A percentile compares a stretch with the other conserved stretches of the same genome.
These are phyloP conservation scores for Eupleurogrammus muticus DNA, from an alignment of 2,797 vertebrate species.

Conservation along the genomic window DNA sequence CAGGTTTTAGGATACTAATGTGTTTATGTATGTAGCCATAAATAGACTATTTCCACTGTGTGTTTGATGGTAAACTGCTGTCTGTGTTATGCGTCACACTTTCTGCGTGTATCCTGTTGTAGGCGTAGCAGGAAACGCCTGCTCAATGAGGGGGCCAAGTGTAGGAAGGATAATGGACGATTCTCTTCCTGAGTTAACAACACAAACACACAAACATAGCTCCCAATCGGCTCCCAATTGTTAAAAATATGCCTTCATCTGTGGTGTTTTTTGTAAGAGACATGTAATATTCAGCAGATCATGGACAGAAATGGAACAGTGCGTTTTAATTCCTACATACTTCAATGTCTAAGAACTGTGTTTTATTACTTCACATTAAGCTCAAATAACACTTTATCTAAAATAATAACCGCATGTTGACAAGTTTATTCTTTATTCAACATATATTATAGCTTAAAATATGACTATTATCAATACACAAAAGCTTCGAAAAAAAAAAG, in stretches of 20 bases:
- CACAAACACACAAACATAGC: background rate
- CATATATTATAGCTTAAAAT: background rate
- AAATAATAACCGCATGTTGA: background rate
- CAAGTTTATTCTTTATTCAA: constrained; percentile 1
- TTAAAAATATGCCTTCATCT: no score
- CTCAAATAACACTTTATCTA: background rate
- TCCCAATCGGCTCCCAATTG: background rate
- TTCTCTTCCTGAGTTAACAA: background rate
- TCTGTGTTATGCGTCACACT: no score
- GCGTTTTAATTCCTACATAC: no score
- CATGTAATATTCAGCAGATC: no score
- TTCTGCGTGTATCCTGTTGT: constrained; percentile 2
- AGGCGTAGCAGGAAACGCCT: constrained; percentile 11
- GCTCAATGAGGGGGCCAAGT: background rate
- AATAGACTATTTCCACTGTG: no score
- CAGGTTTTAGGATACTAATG: no score
- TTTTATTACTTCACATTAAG: no score
- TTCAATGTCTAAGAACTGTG: no score
- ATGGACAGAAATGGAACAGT: no score
- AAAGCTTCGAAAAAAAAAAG: background rate
- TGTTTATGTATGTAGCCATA: no score
- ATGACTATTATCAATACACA: background rate
- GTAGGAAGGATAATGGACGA: no score
- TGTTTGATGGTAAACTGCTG: no score
- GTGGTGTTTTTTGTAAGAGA: background rate